Evolutionary conservation across 2,113 vertebrate genomes (phyloP).

Genomic region (Ceratotherium simum): DNA sequence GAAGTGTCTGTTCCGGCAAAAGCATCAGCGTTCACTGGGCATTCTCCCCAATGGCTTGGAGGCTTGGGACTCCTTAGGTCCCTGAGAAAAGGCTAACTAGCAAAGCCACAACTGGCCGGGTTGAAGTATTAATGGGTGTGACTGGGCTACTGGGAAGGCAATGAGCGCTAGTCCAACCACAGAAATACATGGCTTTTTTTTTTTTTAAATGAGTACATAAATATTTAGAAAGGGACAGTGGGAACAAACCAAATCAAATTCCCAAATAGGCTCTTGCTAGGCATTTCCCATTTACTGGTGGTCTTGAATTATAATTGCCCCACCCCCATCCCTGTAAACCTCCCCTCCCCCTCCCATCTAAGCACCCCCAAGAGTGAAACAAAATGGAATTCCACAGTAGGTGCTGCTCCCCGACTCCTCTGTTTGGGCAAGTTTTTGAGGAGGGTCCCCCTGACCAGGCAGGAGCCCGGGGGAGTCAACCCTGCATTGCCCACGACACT

Average conservation of each 20-base stretch:
- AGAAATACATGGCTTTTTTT: neutral
- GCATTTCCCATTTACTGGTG: neutral
- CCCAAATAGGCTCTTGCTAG: neutral
- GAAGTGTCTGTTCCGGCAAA: conserved; percentile 52
- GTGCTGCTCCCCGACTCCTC: neutral
- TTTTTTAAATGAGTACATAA: neutral
- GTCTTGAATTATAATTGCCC: neutral
- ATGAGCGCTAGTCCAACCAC: neutral
- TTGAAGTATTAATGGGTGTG: neutral
- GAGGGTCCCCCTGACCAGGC: neutral
- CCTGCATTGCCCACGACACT: neutral
- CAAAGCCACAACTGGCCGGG: conserved; percentile 44
- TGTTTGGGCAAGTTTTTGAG: neutral
- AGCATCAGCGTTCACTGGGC: conserved; percentile 49
- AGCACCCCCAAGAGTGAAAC: neutral
- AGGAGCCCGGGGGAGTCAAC: neutral
- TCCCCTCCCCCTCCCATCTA: neutral
- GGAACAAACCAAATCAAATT: conserved; percentile 24
- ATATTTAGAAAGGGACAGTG: conserved; percentile 44
- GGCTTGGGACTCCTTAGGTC: conserved; percentile 34
- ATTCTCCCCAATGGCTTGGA: conserved; percentile 35
- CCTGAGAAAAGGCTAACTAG: conserved; percentile 42
- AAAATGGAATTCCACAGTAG: neutral
- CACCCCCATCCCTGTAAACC: accelerated
- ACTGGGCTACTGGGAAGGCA: conserved; percentile 45